Percentiles rank a stretch among this genome's conserved stretches.
Conservation (phyloP, 2,888 invertebrate species). For the Ornithoptera alexandrae region DNA sequence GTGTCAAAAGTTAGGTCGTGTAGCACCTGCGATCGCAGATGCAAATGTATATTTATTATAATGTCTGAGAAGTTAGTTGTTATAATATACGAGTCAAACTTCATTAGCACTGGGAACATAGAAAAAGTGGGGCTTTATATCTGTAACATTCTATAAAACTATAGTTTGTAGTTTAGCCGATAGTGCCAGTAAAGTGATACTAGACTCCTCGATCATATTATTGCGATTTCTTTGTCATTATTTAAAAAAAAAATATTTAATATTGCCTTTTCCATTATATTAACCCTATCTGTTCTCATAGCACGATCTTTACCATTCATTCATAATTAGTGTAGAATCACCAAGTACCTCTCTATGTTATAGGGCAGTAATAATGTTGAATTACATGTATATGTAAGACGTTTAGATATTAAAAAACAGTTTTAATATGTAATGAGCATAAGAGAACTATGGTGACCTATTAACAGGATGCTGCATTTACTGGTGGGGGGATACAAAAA, state of each 20-base stretch:
- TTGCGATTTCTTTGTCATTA: slow-evolving; percentile 30
- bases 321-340: slow-evolving; percentile 24
- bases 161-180: slow-evolving; percentile 38
- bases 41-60: slow-evolving; percentile 47
- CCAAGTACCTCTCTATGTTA: slow-evolving; percentile 22
- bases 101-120: slow-evolving; percentile 18
- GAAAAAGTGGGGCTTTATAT: slow-evolving; percentile 18
- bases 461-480: not conserved
- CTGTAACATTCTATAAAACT: slow-evolving; percentile 27
- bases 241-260: slow-evolving; percentile 21
- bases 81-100: slow-evolving; percentile 4
- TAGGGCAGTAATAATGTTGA: slow-evolving; percentile 12
- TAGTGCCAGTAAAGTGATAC: slow-evolving; percentile 45
- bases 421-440: not conserved
- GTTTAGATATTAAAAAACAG: slow-evolving; percentile 9
- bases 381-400: slow-evolving; percentile 15
- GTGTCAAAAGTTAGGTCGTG: slow-evolving; percentile 67
- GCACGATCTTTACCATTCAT: slow-evolving; percentile 31
- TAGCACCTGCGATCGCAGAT: slow-evolving; percentile 64
- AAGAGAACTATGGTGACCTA: not conserved
- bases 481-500: not conserved
- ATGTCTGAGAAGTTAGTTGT: slow-evolving; percentile 14
- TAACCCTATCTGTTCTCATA: slow-evolving; percentile 24
- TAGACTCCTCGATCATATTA: slow-evolving; percentile 38
- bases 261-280: slow-evolving; percentile 11